Evolutionary conservation across 2,797 vertebrate species (phyloP), one percentile per base, ranked within the genome.

Genomic region (Muscicapa striata): DNA sequence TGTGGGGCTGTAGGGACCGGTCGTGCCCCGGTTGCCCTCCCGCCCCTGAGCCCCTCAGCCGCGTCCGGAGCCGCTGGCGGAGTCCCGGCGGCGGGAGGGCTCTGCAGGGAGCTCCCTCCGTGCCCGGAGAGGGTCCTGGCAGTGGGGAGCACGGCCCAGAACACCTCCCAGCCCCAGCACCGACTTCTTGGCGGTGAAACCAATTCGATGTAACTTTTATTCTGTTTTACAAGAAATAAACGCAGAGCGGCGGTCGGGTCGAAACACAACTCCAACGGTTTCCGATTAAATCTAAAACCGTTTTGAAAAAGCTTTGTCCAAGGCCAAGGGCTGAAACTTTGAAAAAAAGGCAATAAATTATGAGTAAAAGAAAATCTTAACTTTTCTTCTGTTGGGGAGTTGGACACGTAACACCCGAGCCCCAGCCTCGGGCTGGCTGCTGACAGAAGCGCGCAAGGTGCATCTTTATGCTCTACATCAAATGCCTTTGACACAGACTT

Each of bases 401-500:
- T 29, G 61, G 49, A 54, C 62, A 46, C 6, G 5, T 15, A 93
- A 67, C 19, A 26, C 32, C 43, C 18, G n/a, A 90, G 75, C 32
- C 24, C 5, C 76, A 80, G 66, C 41, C 54, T 26, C 24, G 20
- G 58, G 70, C 78, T 68, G 81, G 30, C 72, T 70, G 55, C 38
- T 81, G 79, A 78, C 88, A 85, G 79, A 77, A 78, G 75, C 3
- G 12, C 17, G 77, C 84, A 89, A 90, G 84, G 87, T 92, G 86
- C 84, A 76, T 79, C 66, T 93, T 84, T 72, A 72, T 43, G 69
- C 59, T 86, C 63, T 43, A 22, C 88, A 91, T 62, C 78, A 88
- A 85, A 87, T 15, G 89, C 36, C 59, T 95, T 77, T 69, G 62
- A 66, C 90, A 84, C 8, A 85, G 87, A 76, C 84, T 86, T 90